Percentiles rank a stretch among this genome's conserved stretches.
Evolutionary conservation across 2,797 vertebrate species (phyloP).

Genomic region (Takifugu rubripes): DNA sequence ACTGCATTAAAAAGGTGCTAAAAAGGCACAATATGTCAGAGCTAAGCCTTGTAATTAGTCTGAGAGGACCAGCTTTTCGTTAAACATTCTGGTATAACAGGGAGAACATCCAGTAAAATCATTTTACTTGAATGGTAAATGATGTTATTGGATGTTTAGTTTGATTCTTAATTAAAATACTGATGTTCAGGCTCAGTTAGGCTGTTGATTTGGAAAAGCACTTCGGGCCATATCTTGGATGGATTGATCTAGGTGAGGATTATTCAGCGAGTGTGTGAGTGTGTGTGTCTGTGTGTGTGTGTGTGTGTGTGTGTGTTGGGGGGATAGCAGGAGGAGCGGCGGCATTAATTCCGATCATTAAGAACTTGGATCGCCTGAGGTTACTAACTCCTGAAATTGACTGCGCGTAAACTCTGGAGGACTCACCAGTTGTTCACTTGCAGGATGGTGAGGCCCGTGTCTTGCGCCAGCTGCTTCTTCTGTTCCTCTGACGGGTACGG

Average conservation of each 20-base stretch:
- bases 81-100: slow-evolving; percentile 42
- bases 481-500: slow-evolving; percentile 99
- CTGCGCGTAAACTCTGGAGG: slow-evolving; percentile 68
- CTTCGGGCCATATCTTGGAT: slow-evolving; percentile 68
- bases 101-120: slow-evolving; percentile 40
- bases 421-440: slow-evolving; percentile 99
- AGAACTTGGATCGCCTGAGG: slow-evolving; percentile 68
- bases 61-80: slow-evolving; percentile 43
- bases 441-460: slow-evolving; percentile 99
- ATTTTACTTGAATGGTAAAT: slow-evolving; percentile 33
- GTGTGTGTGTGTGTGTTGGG: slow-evolving; percentile 23
- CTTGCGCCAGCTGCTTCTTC: slow-evolving; percentile 99
- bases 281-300: slow-evolving; percentile 10
- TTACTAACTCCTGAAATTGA: slow-evolving; percentile 60
- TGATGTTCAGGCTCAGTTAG: slow-evolving; percentile 58
- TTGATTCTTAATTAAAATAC: slow-evolving; percentile 60
- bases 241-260: slow-evolving; percentile 72
- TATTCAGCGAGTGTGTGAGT: slow-evolving; percentile 47
- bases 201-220: slow-evolving; percentile 67
- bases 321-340: slow-evolving; percentile 25
- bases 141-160: slow-evolving; percentile 59
- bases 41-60: slow-evolving; percentile 51
- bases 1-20: slow-evolving; percentile 19
- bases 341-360: slow-evolving; percentile 78
- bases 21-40: slow-evolving; percentile 18